Evolutionary conservation across 2,797 vertebrate genomes (phyloP).

Genomic region (Micropoecilia bifurca): DNA sequence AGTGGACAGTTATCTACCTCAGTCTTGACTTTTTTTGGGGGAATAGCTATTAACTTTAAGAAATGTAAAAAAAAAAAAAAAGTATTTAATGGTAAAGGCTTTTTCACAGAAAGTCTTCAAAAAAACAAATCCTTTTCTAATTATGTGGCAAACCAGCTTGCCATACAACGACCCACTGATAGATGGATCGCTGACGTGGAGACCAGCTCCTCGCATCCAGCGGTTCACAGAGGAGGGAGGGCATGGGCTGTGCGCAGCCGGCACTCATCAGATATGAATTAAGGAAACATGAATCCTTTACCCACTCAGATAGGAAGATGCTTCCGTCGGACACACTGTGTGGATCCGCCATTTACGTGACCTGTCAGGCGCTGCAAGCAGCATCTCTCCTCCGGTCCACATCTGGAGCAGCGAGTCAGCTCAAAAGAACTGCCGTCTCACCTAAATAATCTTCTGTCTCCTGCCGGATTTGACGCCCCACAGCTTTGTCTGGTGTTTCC

Average conservation of each 20-base stretch:
- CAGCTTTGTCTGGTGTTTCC: background rate
- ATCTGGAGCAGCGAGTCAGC: slow-evolving; percentile 45
- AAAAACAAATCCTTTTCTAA: background rate
- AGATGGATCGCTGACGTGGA: slow-evolving; percentile 38
- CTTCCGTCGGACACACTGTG: background rate
- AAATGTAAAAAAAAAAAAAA: background rate
- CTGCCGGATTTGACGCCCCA: slow-evolving; percentile 9
- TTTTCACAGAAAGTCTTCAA: background rate
- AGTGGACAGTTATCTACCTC: background rate
- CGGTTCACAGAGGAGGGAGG: slow-evolving; percentile 35
- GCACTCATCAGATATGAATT: slow-evolving; percentile 20
- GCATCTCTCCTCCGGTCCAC: slow-evolving; percentile 35
- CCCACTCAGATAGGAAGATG: slow-evolving; percentile 3
- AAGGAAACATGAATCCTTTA: slow-evolving; percentile 17
- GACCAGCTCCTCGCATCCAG: slow-evolving; percentile 42
- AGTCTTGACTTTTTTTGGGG: background rate
- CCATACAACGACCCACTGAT: slow-evolving; percentile 2
- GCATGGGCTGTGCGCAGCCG: background rate
- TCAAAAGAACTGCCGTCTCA: slow-evolving; percentile 46
- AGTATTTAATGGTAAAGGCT: background rate
- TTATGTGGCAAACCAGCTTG: background rate
- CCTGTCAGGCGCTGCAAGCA: slow-evolving; percentile 48
- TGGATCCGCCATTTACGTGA: slow-evolving; percentile 34
- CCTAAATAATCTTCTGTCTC: slow-evolving; percentile 35
- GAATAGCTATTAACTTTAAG: background rate